phyloP scores from a whole-genome alignment of 1,140 invertebrate genomes.

The Heliconius hermathena region DNA sequence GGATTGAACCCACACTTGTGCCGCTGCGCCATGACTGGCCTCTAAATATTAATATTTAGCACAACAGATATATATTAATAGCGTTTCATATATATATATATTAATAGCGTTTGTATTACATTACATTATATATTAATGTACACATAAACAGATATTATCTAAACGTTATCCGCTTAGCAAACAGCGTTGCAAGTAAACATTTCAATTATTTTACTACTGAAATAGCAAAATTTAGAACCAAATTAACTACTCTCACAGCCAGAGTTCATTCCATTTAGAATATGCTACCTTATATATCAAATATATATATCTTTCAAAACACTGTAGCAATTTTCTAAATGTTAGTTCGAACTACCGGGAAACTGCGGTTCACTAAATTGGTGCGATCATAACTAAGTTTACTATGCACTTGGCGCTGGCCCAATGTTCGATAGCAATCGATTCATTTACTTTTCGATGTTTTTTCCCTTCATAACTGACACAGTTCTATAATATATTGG shows the following conservation, averaged over 20 bases:
- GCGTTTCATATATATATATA: too few relatives aligned
- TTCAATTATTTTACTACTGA: neutral
- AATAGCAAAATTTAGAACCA: neutral
- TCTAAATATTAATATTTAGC: too few relatives aligned
- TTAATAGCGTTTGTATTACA: too few relatives aligned
- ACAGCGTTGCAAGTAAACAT: neutral
- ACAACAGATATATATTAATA: too few relatives aligned
- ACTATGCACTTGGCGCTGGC: conserved; percentile 54
- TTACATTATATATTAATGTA: too few relatives aligned
- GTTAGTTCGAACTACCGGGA: conserved; percentile 23
- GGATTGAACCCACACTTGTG: too few relatives aligned
- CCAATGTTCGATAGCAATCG: conserved; percentile 55
- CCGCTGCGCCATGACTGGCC: too few relatives aligned
- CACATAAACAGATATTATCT: too few relatives aligned
- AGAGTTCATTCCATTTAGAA: neutral
- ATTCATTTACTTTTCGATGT: conserved; percentile 49
- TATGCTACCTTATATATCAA: neutral
- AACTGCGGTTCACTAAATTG: conserved; percentile 46
- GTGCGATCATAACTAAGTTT: conserved; percentile 57
- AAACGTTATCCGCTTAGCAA: neutral
- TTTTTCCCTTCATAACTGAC: conserved; percentile 31
- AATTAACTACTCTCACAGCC: neutral
- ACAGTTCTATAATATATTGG: neutral
- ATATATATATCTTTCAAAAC: conserved; percentile 14
- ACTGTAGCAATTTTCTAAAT: conserved; percentile 19